Base-by-base conservation (phyloP, 2,888 invertebrate genomes). In the Papilio demoleus region DNA sequence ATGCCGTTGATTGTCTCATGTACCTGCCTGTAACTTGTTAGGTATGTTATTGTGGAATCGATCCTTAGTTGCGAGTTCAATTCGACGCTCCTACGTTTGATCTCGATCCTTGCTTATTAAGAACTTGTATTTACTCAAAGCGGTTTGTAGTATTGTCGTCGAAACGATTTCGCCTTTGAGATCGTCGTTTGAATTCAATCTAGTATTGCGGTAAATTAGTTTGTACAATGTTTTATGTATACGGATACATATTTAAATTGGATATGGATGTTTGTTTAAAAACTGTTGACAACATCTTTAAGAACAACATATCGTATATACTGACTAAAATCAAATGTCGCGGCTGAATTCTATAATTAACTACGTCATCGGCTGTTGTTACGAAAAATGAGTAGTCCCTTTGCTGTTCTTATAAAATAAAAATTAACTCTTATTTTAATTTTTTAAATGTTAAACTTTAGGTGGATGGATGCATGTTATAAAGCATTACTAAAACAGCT, bases 1-100 rank as follows among this genome's bases (percentile, higher is more conserved):
- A 79, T 90, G 91, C 59, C 82, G 77, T 76, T 87, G 88, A 86
- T 88, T 88, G 88, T 86, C 73, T 77, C 80, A 77, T 76, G 87
- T 87, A 84, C 81, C 81, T 82, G 81, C 72, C 75, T 74, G 75
- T 76, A 71, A 14, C 75, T 77, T 60, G 63, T 68, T 76, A 70
- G 70, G 68, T 71, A 68, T 77, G 77, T 80, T 84, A 83, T 81
- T 81, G 81, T 75, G 77, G 75, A 78, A 85, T 84, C 83, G 77
- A 84, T 84, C 79, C 79, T 75, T 42, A 36, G 45, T 70, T 65
- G 60, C 67, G 70, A 65, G 56, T 56, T 65, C 36, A 64, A 71
- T 68, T 79, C 76, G 77, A 79, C 74, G 78, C 74, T 78, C 76
- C 74, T 67, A 75, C 77, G 77, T 73, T 70, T 67, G 70, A 78